phyloP scores from a whole-genome alignment of 2,888 invertebrate genomes.

The Azorinus chamasolen region DNA sequence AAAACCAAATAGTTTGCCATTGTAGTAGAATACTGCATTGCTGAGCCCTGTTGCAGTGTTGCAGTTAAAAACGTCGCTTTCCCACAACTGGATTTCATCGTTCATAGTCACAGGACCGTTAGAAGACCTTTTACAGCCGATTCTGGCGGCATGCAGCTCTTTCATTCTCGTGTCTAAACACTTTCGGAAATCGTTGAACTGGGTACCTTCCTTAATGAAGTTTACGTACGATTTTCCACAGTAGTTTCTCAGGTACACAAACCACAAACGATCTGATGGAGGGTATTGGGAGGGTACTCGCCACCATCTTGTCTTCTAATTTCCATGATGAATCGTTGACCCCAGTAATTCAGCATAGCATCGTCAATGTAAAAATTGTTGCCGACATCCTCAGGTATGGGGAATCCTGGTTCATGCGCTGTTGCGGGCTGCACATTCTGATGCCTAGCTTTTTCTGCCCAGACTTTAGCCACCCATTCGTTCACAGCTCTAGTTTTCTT shows the following conservation, averaged over 20 bases:
- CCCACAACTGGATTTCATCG: too few relatives aligned
- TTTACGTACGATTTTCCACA: background rate
- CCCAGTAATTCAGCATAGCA: too few relatives aligned
- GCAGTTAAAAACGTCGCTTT: too few relatives aligned
- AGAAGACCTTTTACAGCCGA: background rate
- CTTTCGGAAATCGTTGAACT: conserved; percentile 3
- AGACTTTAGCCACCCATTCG: conserved; percentile 3
- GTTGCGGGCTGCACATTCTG: background rate
- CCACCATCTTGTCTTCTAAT: conserved; percentile 6
- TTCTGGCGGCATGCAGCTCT: background rate
- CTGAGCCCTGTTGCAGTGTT: too few relatives aligned
- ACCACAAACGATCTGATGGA: conserved; percentile 7
- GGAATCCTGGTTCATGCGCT: background rate
- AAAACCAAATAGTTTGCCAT: conserved; percentile 19
- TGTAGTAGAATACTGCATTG: conserved; percentile 14
- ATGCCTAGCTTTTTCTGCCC: background rate
- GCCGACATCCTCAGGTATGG: too few relatives aligned
- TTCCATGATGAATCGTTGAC: conserved; percentile 11
- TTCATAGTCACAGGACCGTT: too few relatives aligned
- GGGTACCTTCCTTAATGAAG: too few relatives aligned
- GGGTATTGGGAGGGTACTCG: conserved; percentile 4
- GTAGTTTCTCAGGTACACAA: background rate
- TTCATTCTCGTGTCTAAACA: conserved; percentile 12
- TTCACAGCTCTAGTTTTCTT: background rate
- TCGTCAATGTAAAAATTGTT: background rate